Evolutionary conservation across 2,797 vertebrate genomes (phyloP), one percentile per base, ranked within the genome.

Genomic region (Hippopotamyrus pictus): DNA sequence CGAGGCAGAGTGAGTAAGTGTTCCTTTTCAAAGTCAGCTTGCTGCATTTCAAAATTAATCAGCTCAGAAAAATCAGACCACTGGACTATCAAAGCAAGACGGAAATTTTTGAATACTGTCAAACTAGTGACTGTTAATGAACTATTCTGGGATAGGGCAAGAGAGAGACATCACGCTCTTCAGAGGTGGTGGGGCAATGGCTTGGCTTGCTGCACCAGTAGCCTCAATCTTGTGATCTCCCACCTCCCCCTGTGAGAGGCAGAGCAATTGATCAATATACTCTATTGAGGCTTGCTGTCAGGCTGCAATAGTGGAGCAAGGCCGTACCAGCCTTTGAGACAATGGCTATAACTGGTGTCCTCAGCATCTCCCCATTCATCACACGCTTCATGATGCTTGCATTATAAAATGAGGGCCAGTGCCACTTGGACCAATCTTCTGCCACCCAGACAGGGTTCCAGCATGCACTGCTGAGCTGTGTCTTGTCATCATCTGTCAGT

Each of bases 261-360:
- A 51, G 22, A 46, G 62, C 19, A 14, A 22, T 5, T 48, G 17
- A 29, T 54, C 50, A 37, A 51, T 79, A 69, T 22, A 50, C 76
- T 14, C 73, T n/a, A 89, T 83, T 83, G 88, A 82, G 51, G 41
- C 76, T 51, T 22, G 76, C 76, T 7, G 37, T 51, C 79, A 89
- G 6, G 37, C 33, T 19, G 83, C 11, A 6, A 46, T 53, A n/a
- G 33, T 33, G 33, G 76, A 54, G 51, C 76, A 53, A 17, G 88
- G 88, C 88, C 17, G 69, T 88, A 79, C 46, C 88, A 88, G 69
- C 25, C 48, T 83, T 50, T 53, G n/a, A 25, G 22, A 53, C n/a
- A 51, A 86, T 86, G 12, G 50, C 44, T 44, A 79, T 41, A 44
- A 5, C n/a, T 53, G 48, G 22, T 17, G 11, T 51, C 50, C 41